Conservation (phyloP, 2,888 invertebrate genomes). For the Xestobium rufovillosum region DNA sequence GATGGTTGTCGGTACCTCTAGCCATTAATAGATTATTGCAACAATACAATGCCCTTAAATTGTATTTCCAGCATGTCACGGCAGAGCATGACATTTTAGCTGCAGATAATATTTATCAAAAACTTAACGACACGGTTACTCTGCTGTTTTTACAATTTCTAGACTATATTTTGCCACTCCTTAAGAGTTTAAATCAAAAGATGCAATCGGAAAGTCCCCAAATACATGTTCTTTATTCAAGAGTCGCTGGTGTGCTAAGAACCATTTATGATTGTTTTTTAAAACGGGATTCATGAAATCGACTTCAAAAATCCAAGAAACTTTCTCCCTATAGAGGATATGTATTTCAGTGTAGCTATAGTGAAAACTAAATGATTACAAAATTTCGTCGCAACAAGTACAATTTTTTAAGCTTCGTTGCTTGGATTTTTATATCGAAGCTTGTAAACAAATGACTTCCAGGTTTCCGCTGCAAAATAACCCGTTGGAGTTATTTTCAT, state of each 20-base stretch:
- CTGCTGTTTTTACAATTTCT: constrained; percentile 18
- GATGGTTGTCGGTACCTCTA: constrained; percentile 17
- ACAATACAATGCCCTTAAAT: constrained; percentile 17
- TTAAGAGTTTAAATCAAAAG: constrained; percentile 10
- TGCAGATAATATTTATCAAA: constrained; percentile 10
- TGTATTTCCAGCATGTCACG: constrained; percentile 18
- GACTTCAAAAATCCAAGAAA: constrained; percentile 6
- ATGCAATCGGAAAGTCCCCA: constrained; percentile 4
- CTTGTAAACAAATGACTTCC: constrained; percentile 4
- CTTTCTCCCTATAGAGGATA: constrained; percentile 2
- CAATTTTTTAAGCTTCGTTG: constrained; percentile 5
- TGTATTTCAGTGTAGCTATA: constrained; percentile 4
- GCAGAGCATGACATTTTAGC: constrained; percentile 10
- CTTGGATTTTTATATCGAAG: constrained; percentile 9
- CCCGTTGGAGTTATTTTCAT: neutral
- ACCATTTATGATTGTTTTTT: constrained; percentile 10
- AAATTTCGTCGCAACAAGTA: neutral
- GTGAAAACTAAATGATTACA: neutral
- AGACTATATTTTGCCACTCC: constrained; percentile 15
- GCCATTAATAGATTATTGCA: constrained; percentile 19
- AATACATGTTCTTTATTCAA: constrained; percentile 3
- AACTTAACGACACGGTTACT: constrained; percentile 10
- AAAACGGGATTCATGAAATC: constrained; percentile 5
- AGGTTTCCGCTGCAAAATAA: constrained; percentile 6
- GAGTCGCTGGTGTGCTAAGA: neutral